Evolutionary conservation across 1,140 invertebrate species (phyloP), one percentile per base, ranked within the genome.

Genomic region (Mactra quadrangularis): DNA sequence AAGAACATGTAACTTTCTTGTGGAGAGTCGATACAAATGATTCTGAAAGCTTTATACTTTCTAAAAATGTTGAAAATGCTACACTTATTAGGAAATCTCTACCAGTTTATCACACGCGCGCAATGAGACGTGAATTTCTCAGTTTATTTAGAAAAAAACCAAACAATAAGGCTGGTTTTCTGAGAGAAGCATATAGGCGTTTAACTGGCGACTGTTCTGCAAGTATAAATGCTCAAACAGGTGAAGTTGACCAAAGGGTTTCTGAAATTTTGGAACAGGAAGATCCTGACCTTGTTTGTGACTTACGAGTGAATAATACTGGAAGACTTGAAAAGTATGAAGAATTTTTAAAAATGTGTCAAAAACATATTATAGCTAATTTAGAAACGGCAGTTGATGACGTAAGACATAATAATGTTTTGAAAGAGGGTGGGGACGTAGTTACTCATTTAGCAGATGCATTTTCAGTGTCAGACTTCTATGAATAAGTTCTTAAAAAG

Each of bases 391-490:
- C 50, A 53, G 50, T 53, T 53, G 50, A 53, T 17, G 50, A 53
- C 3, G 6, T 47, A 35, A 1, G 77, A 38, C 77, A 81, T 81
- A 74, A 71, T 59, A 52, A 53, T 4, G 50, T 53, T n/a, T 4
- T 7, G 3, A 53, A 4, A 7, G 50, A n/a, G 6, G 50, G 50
- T 53, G 50, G 13, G n/a, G 70, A 13, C 27, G 15, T 50, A 19
- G 52, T 77, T 22, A 76, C 71, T 3, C 76, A 84, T 52, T 22
- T 79, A n/a, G 76, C 75, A 22, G 25, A 29, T 13, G 83, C 83
- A 11, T 31, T 84, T 27, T 71, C 62, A 53, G 68, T 74, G 1
- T 7, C 3, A 17, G 64, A 84, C 31, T 59, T 84, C 3, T 33
- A 29, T 31, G 50, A 79, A 3, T 25, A 79, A 81, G 68, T 84